A percentile compares a stretch with the other conserved stretches of the same genome.
Conservation (phyloP, 2,797 vertebrate genomes). For the Molossus alvarezi region DNA sequence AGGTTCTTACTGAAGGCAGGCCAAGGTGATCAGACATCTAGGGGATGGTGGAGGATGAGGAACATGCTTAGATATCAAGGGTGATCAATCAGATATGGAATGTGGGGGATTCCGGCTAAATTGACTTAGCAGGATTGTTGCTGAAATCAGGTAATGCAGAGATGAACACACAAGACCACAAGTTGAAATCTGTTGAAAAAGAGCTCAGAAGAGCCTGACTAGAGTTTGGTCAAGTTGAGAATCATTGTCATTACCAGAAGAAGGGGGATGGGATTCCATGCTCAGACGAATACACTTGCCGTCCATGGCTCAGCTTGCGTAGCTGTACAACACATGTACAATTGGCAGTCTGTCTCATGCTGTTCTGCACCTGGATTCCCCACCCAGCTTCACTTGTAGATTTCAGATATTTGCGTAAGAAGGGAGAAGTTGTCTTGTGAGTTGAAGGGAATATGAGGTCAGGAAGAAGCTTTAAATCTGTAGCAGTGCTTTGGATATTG, state of each 20-base stretch:
- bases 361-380: not conserved
- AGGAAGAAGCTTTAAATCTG: not conserved
- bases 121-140: not conserved
- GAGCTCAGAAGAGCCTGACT: not conserved
- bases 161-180: not conserved
- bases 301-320: rapidly evolving
- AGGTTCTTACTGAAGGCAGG: not conserved
- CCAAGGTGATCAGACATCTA: not conserved
- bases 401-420: not conserved
- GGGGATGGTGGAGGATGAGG: too few species aligned
- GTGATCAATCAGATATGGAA: not conserved
- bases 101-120: not conserved
- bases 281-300: not conserved
- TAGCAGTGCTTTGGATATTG: not conserved
- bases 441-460: not conserved
- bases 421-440: not conserved
- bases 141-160: not conserved
- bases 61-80: not conserved
- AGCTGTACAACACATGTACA: rapidly evolving
- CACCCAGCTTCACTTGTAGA: rapidly evolving
- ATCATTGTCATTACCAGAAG: not conserved
- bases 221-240: not conserved
- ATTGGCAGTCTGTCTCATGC: rapidly evolving
- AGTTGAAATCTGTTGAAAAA: not conserved
- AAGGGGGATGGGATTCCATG: not conserved